Evolutionary conservation across 2,797 vertebrate species (phyloP).

Genomic region (Pogonophryne albipinna): DNA sequence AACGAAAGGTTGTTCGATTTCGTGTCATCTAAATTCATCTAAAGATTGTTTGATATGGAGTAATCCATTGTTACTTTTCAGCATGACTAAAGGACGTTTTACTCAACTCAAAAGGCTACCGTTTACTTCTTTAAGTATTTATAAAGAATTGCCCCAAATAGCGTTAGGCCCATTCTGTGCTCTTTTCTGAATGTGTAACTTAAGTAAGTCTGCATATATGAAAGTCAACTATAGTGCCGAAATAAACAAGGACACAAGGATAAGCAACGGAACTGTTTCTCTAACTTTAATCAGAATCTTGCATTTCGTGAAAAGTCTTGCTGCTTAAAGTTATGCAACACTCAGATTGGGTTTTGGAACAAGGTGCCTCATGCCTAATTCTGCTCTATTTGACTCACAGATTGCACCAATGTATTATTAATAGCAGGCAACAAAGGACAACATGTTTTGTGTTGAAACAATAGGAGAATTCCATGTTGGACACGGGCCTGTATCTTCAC

Average conservation of each 20-base stretch:
- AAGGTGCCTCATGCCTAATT: conserved; percentile 23
- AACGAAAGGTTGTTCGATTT: conserved; percentile 46
- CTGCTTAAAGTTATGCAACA: conserved; percentile 13
- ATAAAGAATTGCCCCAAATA: neutral
- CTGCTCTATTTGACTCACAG: conserved; percentile 66
- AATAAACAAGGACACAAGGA: neutral
- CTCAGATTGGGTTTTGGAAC: conserved; percentile 5
- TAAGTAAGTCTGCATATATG: neutral
- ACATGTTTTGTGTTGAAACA: conserved; percentile 73
- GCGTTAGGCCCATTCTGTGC: neutral
- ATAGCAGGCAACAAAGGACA: conserved; percentile 75
- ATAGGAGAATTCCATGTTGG: conserved; percentile 60
- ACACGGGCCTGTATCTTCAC: conserved; percentile 54
- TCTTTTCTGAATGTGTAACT: neutral
- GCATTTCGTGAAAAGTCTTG: neutral
- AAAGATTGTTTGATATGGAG: conserved; percentile 50
- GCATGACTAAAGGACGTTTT: conserved; percentile 4
- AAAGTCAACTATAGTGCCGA: neutral
- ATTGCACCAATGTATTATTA: conserved; percentile 72
- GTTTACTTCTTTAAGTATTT: neutral
- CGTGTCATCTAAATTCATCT: conserved; percentile 56
- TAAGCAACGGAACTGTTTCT: neutral
- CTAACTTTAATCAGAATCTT: neutral
- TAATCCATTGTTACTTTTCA: conserved; percentile 9
- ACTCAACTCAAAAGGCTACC: conserved; percentile 14